Conservation (phyloP, 2,113 vertebrate genomes). For the Climacteris rufus region DNA sequence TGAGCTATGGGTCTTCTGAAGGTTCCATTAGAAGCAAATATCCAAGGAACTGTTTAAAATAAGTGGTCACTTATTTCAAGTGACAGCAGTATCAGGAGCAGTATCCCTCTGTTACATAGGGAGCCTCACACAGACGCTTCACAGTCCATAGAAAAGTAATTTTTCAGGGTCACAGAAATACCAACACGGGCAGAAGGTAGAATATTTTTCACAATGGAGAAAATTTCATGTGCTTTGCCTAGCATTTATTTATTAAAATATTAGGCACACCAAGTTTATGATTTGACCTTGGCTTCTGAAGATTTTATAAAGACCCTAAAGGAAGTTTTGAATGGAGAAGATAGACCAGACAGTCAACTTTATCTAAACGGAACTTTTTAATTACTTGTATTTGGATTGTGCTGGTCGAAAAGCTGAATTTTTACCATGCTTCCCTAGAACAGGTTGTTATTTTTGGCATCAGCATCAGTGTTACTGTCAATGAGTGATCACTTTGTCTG, state of each 20-base stretch:
- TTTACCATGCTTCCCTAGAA: not conserved
- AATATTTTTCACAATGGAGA: not conserved
- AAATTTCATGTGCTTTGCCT: not conserved
- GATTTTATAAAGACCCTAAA: not conserved
- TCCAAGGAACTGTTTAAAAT: not conserved
- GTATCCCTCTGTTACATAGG: not conserved
- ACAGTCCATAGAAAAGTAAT: not conserved
- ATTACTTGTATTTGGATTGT: not conserved
- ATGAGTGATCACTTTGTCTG: not conserved
- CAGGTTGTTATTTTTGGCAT: not conserved
- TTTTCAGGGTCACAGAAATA: not conserved
- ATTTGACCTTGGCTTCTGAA: not conserved
- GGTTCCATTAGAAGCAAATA: conserved; percentile 1
- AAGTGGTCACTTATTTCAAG: not conserved
- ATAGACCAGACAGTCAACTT: not conserved
- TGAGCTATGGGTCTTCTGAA: not conserved
- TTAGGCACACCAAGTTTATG: not conserved
- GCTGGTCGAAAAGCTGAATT: not conserved
- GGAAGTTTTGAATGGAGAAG: not conserved
- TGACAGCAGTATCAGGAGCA: not conserved
- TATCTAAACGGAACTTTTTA: not conserved
- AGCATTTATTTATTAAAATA: not conserved
- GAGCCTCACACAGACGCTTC: not conserved
- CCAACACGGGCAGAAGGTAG: not conserved
- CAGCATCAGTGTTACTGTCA: not conserved